A percentile compares a stretch with the other conserved stretches of the same genome.
These are phyloP conservation scores for Manis pentadactyla DNA, from an alignment of 2,797 vertebrate genomes.

Conservation along the genomic window DNA sequence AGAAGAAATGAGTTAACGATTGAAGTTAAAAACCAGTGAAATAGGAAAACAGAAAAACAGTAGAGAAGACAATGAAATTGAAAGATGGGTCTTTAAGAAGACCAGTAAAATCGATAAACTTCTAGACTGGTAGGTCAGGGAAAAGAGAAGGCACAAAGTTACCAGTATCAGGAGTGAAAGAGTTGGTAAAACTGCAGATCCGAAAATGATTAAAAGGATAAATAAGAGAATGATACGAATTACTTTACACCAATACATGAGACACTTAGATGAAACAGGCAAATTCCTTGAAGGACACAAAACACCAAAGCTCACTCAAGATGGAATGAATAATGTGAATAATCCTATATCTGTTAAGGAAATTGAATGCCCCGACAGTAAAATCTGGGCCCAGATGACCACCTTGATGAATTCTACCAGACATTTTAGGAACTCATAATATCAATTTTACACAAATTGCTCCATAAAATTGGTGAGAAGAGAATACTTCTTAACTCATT, in stretches of 20 bases:
- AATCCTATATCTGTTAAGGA: background rate
- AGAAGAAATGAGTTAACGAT: background rate
- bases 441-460: background rate
- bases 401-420: background rate
- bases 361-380: background rate
- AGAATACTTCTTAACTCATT: background rate
- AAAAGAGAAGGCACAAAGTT: background rate
- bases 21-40: background rate
- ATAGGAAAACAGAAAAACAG: background rate
- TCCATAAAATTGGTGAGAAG: background rate
- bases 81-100: conserved; percentile 24
- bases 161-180: background rate
- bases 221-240: background rate
- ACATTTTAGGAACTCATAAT: background rate
- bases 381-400: background rate
- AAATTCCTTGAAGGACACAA: background rate
- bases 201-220: background rate
- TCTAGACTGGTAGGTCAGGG: background rate
- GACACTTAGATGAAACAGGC: background rate
- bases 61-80: background rate
- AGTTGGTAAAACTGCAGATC: background rate
- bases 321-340: background rate
- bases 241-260: background rate
- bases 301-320: background rate
- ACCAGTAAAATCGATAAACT: background rate